phyloP scores from a whole-genome alignment of 1,140 invertebrate species.

The Halesus radiatus region DNA sequence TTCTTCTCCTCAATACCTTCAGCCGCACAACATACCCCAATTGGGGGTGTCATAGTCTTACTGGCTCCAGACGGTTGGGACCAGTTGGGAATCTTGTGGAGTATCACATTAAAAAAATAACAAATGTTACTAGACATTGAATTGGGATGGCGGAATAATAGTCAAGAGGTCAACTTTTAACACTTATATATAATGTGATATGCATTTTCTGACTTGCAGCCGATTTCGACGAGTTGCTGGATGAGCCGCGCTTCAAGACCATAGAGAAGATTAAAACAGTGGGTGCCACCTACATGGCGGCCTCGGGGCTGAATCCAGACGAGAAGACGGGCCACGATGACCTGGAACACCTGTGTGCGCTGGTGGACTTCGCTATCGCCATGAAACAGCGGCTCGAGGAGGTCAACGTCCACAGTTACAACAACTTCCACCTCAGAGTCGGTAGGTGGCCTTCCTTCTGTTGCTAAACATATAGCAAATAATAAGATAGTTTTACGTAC shows the following conservation, averaged over 20 bases:
- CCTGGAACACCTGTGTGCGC: slow-evolving; percentile 84
- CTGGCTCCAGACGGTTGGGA: too few relatives aligned
- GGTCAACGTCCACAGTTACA: slow-evolving; percentile 97
- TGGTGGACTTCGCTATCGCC: slow-evolving; percentile 95
- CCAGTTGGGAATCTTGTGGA: too few relatives aligned
- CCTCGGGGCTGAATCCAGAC: slow-evolving; percentile 92
- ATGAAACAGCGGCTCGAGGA: slow-evolving; percentile 91
- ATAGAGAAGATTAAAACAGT: slow-evolving; percentile 99
- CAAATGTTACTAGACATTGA: too few relatives aligned
- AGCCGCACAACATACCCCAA: too few relatives aligned
- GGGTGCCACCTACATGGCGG: slow-evolving; percentile 97
- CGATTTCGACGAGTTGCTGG: slow-evolving; percentile 93
- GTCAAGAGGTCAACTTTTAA: too few relatives aligned
- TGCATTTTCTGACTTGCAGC: slow-evolving; percentile 68
- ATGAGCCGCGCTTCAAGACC: slow-evolving; percentile 88
- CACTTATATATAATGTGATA: too few relatives aligned
- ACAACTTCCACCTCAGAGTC: slow-evolving; percentile 95
- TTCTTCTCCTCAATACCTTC: too few relatives aligned
- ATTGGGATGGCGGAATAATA: too few relatives aligned
- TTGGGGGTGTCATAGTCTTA: too few relatives aligned
- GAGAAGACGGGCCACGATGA: slow-evolving; percentile 72
- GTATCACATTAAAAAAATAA: too few relatives aligned
- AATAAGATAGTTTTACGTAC: too few relatives aligned
- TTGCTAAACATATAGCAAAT: too few relatives aligned
- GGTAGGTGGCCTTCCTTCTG: slow-evolving; percentile 71